These are phyloP conservation scores for Elgaria multicarinata DNA, from an alignment of 2,113 vertebrate genomes.

Conservation along the genomic window DNA sequence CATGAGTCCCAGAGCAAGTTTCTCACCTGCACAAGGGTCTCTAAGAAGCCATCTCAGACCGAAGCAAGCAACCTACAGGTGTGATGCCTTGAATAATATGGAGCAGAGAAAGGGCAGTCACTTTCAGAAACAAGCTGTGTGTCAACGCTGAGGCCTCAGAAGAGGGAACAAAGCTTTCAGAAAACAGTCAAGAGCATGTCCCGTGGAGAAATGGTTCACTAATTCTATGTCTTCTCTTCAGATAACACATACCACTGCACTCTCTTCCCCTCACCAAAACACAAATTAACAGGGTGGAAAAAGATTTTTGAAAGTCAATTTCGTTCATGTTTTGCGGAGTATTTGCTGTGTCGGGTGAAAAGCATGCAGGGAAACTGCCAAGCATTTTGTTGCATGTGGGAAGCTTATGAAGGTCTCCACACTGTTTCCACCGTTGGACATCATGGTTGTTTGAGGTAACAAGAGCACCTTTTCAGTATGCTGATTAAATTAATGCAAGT, in stretches of 20 bases:
- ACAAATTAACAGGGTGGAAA: neutral
- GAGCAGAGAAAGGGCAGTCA: conserved; percentile 66
- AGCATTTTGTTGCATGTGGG: neutral
- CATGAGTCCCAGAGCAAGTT: conserved; percentile 45
- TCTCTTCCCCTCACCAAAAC: neutral
- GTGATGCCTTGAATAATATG: conserved; percentile 69
- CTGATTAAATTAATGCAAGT: neutral
- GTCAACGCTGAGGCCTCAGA: conserved; percentile 70
- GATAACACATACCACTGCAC: conserved; percentile 31
- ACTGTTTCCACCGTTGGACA: neutral
- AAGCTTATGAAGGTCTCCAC: neutral
- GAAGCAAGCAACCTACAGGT: conserved; percentile 70
- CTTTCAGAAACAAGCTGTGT: conserved; percentile 58
- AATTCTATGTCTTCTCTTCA: conserved; percentile 60
- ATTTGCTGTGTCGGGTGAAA: neutral
- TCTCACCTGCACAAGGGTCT: conserved; percentile 32
- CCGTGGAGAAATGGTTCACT: conserved; percentile 73
- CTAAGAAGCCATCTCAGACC: conserved; percentile 52
- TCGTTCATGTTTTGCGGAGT: neutral
- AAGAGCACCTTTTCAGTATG: neutral
- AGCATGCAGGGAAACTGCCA: neutral
- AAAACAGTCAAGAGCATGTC: conserved; percentile 68
- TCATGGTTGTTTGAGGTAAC: neutral
- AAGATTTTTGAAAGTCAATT: conserved; percentile 20
- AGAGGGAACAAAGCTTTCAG: conserved; percentile 77